These are phyloP conservation scores for Ellobius talpinus DNA, from an alignment of 2,113 vertebrate species.

Conservation along the genomic window DNA sequence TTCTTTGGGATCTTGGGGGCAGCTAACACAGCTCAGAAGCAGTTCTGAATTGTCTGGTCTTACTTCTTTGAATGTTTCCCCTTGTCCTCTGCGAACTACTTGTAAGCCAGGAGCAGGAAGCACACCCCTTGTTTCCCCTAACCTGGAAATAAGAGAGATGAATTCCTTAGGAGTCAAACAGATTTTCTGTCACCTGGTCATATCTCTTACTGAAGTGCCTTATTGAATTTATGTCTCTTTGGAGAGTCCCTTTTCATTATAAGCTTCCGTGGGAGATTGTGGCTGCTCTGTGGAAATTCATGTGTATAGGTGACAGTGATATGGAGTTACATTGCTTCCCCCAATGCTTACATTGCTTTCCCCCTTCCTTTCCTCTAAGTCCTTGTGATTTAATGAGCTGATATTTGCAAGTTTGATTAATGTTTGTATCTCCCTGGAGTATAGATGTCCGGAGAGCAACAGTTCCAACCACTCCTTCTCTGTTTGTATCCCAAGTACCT, in stretches of 20 bases:
- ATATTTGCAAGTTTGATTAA: constrained; percentile 36
- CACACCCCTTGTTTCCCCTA: constrained; percentile 4
- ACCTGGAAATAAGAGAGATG: constrained; percentile 44
- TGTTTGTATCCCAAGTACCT: background rate
- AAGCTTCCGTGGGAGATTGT: background rate
- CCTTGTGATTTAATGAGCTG: constrained; percentile 41
- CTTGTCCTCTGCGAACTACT: background rate
- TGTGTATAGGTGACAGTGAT: background rate
- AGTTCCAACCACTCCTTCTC: background rate
- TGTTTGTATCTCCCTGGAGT: background rate
- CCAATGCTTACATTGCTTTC: no score
- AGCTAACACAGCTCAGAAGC: background rate
- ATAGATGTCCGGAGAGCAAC: background rate
- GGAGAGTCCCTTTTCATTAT: background rate
- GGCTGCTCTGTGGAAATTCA: constrained; percentile 20
- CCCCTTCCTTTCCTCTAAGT: background rate
- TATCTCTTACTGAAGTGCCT: background rate
- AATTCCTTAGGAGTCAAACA: constrained; percentile 6
- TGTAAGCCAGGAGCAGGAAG: background rate
- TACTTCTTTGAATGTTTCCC: constrained; percentile 44
- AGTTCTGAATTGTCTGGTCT: constrained; percentile 42
- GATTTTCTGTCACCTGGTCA: background rate
- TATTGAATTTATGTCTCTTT: background rate
- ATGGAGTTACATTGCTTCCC: background rate
- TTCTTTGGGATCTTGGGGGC: background rate